Evolutionary conservation across 2,888 invertebrate genomes (phyloP), one percentile per base, ranked within the genome.

Genomic region (Melinaea marsaeus): DNA sequence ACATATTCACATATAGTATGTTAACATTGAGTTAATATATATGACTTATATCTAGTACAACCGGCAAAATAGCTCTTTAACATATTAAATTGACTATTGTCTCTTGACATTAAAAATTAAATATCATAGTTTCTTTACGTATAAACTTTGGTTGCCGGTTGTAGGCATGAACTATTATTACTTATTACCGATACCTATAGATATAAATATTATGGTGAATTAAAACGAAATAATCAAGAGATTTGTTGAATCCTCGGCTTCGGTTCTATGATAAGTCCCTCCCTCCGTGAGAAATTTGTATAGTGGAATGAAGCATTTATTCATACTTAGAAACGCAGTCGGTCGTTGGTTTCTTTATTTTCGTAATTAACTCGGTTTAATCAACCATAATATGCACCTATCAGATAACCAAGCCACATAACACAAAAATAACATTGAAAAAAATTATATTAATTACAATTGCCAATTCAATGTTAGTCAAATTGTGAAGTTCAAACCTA

Each of bases 1-100:
- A 90, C 90, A 90, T 89, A 89, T 88, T 88, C 88, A 89, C 88
- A 88, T 88, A 80, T 83, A 83, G 75, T 82, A 83, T 79, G 86
- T 76, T 83, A 90, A 89, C 88, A 86, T 85, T 75, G 88, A 85
- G 84, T 85, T 86, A 80, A 75, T 82, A 74, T 72, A 74, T 80
- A 71, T 72, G 69, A 69, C 68, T 72, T 72, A 72, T 61, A 61
- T 46, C 70, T 74, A 69, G 64, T 70, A 71, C 71, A 69, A 65
- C 58, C 69, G 70, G 68, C 72, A 70, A 67, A 67, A 69, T 59
- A 67, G 67, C 66, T 76, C 80, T 82, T 81, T 84, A 61, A 71
- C 78, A 84, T 85, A 74, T 83, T 59, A 66, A 80, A 74, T 82
- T 78, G 78, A 76, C 75, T 75, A 74, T 73, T 67, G 60, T 65